Evolutionary conservation across 2,888 invertebrate species (phyloP).

Genomic region (Erpobdella octoculata): DNA sequence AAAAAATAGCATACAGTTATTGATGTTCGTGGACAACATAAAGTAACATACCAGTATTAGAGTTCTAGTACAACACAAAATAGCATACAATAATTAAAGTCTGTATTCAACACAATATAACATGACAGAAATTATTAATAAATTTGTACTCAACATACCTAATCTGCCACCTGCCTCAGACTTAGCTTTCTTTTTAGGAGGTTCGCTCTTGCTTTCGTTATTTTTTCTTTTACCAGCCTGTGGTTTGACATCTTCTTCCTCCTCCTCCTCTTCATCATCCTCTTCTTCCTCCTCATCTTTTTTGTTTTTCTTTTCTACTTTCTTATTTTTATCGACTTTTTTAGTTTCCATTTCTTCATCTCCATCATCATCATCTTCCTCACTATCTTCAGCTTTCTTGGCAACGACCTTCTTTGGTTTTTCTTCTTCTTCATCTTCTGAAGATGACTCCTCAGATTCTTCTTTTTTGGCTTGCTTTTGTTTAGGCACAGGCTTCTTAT

Average conservation of each 20-base stretch:
- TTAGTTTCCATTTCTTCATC: constrained; percentile 4
- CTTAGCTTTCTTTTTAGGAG: not conserved
- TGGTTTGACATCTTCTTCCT: not conserved
- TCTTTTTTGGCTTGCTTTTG: not conserved
- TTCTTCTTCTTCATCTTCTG: constrained; percentile 4
- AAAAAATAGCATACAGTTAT: too few relatives aligned
- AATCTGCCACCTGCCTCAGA: not conserved
- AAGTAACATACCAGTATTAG: too few relatives aligned
- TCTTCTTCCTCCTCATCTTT: constrained; percentile 16
- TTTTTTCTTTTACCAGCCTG: constrained; percentile 15
- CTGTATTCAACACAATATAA: too few relatives aligned
- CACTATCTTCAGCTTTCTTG: constrained; percentile 2
- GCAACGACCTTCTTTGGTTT: constrained; percentile 7
- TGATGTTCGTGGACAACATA: too few relatives aligned
- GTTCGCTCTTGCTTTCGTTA: not conserved
- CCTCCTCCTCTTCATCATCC: constrained; percentile 16
- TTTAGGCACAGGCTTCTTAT: too few relatives aligned
- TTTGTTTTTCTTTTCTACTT: not conserved
- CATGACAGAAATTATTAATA: too few relatives aligned
- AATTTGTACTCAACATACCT: not conserved
- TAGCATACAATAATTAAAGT: too few relatives aligned
- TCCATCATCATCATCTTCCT: not conserved
- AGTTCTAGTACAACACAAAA: too few relatives aligned
- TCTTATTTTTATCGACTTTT: not conserved
- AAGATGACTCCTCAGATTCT: not conserved